Conservation (phyloP, 2,113 vertebrate genomes). For the Thymallus thymallus region DNA sequence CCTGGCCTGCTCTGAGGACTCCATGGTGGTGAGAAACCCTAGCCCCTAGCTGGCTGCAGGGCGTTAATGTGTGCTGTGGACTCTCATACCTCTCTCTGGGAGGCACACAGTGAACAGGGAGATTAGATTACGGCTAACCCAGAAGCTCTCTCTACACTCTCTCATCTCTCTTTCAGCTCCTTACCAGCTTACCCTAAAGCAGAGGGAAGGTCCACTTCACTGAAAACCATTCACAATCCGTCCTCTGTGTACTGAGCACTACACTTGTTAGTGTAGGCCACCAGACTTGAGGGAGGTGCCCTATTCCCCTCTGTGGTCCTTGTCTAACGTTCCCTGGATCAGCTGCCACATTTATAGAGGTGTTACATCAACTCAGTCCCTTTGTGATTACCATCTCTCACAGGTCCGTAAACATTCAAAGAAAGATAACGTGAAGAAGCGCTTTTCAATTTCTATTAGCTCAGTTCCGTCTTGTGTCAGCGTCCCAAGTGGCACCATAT, state of each 20-base stretch:
- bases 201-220: no score
- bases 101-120: slow-evolving; percentile 60
- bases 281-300: no score
- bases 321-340: background rate
- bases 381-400: background rate
- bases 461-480: background rate
- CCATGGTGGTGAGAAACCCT: background rate
- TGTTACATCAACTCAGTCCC: no score
- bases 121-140: slow-evolving; percentile 82
- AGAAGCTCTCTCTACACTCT: slow-evolving; percentile 49
- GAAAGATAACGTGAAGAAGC: background rate
- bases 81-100: background rate
- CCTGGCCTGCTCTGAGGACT: background rate
- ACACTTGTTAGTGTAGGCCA: no score
- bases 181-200: background rate
- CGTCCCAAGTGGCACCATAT: background rate
- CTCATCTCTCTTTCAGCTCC: background rate
- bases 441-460: background rate
- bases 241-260: no score
- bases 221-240: no score
- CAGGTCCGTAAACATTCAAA: background rate
- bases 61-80: background rate
- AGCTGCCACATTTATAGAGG: background rate
- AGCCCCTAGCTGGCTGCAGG: background rate
- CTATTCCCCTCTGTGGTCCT: no score